Evolutionary conservation across 2,113 vertebrate species (phyloP).

Genomic region (Spea multiplicata): DNA sequence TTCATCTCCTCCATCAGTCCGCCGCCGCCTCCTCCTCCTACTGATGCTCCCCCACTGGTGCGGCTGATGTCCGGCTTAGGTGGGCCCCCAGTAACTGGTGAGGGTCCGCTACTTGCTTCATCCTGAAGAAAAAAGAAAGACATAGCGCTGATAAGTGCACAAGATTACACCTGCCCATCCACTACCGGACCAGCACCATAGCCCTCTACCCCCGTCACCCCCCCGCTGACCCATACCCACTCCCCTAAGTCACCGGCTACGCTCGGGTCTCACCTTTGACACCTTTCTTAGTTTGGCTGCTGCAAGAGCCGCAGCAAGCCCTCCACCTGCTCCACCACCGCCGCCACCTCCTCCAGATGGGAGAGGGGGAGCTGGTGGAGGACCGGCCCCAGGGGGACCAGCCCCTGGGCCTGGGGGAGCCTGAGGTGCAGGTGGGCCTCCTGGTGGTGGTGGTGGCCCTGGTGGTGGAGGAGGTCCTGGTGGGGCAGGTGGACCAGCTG

Average conservation of each 20-base stretch:
- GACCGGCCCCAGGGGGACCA: conserved; percentile 56
- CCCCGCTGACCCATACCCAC: no score
- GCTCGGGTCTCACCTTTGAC: conserved; percentile 68
- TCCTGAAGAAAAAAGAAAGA: conserved; percentile 63
- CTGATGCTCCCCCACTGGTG: conserved; percentile 58
- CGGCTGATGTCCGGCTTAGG: conserved; percentile 69
- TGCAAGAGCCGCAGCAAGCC: conserved; percentile 78
- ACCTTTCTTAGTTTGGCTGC: conserved; percentile 84
- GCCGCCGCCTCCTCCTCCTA: conserved; percentile 58
- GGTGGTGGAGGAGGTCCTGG: conserved; percentile 63
- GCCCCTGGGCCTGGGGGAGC: conserved; percentile 63
- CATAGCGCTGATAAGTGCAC: neutral
- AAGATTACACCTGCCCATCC: neutral
- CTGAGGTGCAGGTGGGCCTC: conserved; percentile 58
- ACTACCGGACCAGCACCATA: neutral
- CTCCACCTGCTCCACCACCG: conserved; percentile 56
- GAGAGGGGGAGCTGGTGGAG: conserved; percentile 68
- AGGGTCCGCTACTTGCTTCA: conserved; percentile 52
- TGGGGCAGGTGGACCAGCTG: conserved; percentile 62
- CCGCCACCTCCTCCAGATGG: conserved; percentile 56
- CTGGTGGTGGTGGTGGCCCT: conserved; percentile 59
- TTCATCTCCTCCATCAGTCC: conserved; percentile 91
- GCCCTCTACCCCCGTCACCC: neutral
- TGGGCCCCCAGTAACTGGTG: conserved; percentile 8
- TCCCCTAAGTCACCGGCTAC: neutral